phyloP scores from a whole-genome alignment of 2,888 invertebrate genomes.

The Hermaeophaga mercurialis region DNA sequence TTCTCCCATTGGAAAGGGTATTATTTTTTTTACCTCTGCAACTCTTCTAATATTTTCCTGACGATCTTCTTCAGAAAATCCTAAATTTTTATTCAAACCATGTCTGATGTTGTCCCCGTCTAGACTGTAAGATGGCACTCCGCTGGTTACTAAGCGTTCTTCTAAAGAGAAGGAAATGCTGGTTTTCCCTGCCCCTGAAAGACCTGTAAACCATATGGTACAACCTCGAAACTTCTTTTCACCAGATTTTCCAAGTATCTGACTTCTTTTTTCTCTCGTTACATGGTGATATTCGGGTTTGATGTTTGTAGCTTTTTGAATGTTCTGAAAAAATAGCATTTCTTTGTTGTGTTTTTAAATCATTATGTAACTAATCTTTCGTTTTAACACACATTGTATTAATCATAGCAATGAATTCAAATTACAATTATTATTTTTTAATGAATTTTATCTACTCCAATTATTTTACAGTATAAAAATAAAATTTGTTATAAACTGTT shows the following conservation, averaged over 20 bases:
- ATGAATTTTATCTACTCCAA: too few relatives aligned
- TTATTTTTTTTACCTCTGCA: constrained; percentile 67
- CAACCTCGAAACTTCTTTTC: constrained; percentile 89
- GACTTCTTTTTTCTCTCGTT: constrained; percentile 86
- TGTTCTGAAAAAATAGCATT: constrained; percentile 56
- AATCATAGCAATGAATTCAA: too few relatives aligned
- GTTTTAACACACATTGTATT: too few relatives aligned
- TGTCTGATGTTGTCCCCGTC: constrained; percentile 94
- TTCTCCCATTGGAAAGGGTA: too few relatives aligned
- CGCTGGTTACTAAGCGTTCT: constrained; percentile 81
- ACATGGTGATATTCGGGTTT: constrained; percentile 92
- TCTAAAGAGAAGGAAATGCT: constrained; percentile 95
- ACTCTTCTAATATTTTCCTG: constrained; percentile 96
- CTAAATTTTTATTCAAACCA: constrained; percentile 92
- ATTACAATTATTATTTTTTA: too few relatives aligned
- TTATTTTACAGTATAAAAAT: too few relatives aligned
- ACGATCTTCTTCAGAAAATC: constrained; percentile 89
- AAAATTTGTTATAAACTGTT: too few relatives aligned
- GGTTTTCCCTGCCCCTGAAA: constrained; percentile 92
- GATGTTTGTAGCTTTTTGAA: constrained; percentile 77
- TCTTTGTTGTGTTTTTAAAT: too few relatives aligned
- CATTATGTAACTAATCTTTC: too few relatives aligned
- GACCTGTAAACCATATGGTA: constrained; percentile 94
- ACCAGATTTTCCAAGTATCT: constrained; percentile 72
- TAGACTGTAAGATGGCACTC: constrained; percentile 91